phyloP scores from a whole-genome alignment of 2,797 vertebrate species.

The Allobates femoralis region DNA sequence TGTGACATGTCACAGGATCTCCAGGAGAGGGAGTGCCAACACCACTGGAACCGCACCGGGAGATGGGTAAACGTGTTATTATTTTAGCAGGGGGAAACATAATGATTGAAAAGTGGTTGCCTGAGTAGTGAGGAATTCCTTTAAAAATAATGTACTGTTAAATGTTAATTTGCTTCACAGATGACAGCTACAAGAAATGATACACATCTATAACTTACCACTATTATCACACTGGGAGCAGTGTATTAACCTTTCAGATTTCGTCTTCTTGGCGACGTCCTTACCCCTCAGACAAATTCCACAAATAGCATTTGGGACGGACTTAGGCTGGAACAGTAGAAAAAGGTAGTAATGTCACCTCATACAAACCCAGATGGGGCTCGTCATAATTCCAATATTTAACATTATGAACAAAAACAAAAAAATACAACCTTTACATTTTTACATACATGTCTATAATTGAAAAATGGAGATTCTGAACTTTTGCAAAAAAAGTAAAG shows the following conservation, averaged over 20 bases:
- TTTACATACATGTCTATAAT: not conserved
- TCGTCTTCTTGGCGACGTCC: constrained; percentile 97
- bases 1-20: no score
- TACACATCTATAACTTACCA: constrained; percentile 82
- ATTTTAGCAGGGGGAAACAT: no score
- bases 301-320: constrained; percentile 99
- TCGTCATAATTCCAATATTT: constrained; percentile 69
- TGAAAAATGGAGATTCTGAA: not conserved
- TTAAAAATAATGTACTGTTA: no score
- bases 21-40: no score
- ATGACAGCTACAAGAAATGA: no score
- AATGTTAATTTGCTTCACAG: no score
- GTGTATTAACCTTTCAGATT: constrained; percentile 95
- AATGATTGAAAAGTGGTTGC: no score
- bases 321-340: constrained; percentile 99
- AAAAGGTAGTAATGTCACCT: constrained; percentile 95
- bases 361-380: constrained; percentile 75
- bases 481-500: not conserved
- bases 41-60: no score
- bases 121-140: no score
- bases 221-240: constrained; percentile 99
- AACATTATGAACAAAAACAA: not conserved
- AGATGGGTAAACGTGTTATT: no score
- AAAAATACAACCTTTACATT: not conserved
- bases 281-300: constrained; percentile 99